A percentile compares a stretch with the other conserved stretches of the same genome.
Evolutionary conservation across 2,888 invertebrate species (phyloP).

Genomic region (Thecophora atra): DNA sequence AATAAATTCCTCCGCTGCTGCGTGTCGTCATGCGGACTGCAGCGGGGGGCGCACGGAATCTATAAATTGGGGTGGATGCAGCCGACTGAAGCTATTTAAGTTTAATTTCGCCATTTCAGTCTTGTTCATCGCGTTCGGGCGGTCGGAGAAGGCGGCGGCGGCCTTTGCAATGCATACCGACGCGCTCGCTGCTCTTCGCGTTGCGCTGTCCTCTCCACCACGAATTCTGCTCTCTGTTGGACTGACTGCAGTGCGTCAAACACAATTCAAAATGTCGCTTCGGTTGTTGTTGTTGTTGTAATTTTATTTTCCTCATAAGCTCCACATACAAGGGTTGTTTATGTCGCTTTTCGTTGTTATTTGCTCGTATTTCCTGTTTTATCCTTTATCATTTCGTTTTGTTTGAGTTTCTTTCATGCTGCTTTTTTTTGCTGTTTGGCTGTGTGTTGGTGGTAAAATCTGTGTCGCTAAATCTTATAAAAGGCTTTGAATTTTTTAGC

Average conservation of each 20-base stretch:
- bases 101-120: background rate
- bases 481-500: background rate
- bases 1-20: constrained; percentile 9
- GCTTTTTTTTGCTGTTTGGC: background rate
- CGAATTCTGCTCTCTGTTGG: no score
- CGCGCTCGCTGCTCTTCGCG: no score
- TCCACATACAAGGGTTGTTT: no score
- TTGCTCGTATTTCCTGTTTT: background rate
- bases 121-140: background rate
- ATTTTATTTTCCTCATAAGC: background rate
- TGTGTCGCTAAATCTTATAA: constrained; percentile 4
- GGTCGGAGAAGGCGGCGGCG: background rate
- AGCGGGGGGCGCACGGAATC: background rate
- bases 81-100: background rate
- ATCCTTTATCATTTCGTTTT: background rate
- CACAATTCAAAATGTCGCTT: constrained; percentile 4
- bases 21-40: constrained; percentile 10
- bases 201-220: no score
- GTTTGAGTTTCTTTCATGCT: background rate
- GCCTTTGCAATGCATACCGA: no score
- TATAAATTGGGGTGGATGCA: background rate
- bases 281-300: constrained; percentile 6
- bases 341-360: constrained; percentile 5
- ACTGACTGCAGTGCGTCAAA: constrained; percentile 12
- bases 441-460: constrained; percentile 7